Conservation (phyloP, 1,140 invertebrate genomes). For the Ceratina japonica region DNA sequence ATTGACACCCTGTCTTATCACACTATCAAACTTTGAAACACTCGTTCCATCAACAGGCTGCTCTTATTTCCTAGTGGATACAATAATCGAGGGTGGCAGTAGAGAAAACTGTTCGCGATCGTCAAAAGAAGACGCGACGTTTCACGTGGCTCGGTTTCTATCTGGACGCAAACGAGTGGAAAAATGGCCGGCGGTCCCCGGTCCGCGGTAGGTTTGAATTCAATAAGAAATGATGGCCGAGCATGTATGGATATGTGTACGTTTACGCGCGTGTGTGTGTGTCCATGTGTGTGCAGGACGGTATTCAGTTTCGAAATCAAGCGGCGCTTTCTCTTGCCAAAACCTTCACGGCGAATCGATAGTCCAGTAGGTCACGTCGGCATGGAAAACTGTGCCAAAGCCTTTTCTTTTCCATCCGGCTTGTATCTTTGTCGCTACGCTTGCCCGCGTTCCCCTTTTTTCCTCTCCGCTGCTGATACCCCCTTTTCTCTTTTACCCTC, state of each 20-base stretch:
- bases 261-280: no score
- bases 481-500: constrained; percentile 24
- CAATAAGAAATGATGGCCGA: constrained; percentile 41
- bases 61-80: no score
- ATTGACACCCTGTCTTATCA: no score
- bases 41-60: no score
- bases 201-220: constrained; percentile 33
- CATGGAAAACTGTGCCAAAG: constrained; percentile 70
- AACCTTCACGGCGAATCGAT: constrained; percentile 65
- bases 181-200: constrained; percentile 30
- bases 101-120: no score
- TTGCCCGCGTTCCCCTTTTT: constrained; percentile 8
- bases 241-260: no score
- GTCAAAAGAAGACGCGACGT: no score
- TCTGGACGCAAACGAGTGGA: constrained; percentile 40
- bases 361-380: constrained; percentile 69
- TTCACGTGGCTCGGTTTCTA: no score
- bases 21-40: no score
- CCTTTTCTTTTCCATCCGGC: constrained; percentile 58
- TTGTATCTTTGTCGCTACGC: constrained; percentile 50
- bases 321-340: constrained; percentile 62
- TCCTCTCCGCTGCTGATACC: neutral
- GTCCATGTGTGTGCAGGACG: constrained; percentile 1
- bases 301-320: constrained; percentile 58
- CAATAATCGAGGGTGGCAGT: no score